Base-by-base conservation (phyloP, 2,113 vertebrate genomes). In the Macroglossus sobrinus region DNA sequence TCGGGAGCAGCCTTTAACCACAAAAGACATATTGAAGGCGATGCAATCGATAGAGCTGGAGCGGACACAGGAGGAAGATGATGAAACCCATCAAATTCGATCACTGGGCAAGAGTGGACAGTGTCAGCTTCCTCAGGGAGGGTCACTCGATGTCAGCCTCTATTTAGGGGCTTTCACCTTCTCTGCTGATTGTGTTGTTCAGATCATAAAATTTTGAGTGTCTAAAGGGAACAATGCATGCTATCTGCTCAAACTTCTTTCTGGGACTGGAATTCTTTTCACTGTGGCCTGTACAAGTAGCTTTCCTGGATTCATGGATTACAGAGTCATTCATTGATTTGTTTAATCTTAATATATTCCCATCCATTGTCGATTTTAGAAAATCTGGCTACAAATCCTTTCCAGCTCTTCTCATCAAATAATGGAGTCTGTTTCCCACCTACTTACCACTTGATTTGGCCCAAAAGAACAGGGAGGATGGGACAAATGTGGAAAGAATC, bases 1-100 rank as follows among this genome's bases (percentile, higher is more conserved):
- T 98, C 84, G 7, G 85, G 97, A 98, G 97, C 80, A 57, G 0
- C 85, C 94, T 97, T 97, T 98, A 98, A 98, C 98, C 97, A 98
- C 97, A 98, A 97, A 98, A 98, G 96, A 98, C 96, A 98, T 98
- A 98, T 98, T 98, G 98, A 97, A 98, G 98, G 97, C 66, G 96
- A 98, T 98, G 57, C 57, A 94, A 98, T 98, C 98, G 86, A 98
- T 98, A 95, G n/a, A 94, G 61, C 86, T 64, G n/a, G 79, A 79
- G 75, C 85, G 50, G 89, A 47, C 97, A 88, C 94, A 26, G 53
- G 96, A 98, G 98, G 86, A 97, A 98, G 98, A 98, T 97, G 75
- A 98, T 91, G 97, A 98, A 98, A 97, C 92, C 53, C 55, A 94
- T 97, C 96, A 97, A 97, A 94, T 93, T 76, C 76, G 12, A 69